Evolutionary conservation across 1,140 invertebrate species (phyloP).

Genomic region (Panagrolaimus sp.): DNA sequence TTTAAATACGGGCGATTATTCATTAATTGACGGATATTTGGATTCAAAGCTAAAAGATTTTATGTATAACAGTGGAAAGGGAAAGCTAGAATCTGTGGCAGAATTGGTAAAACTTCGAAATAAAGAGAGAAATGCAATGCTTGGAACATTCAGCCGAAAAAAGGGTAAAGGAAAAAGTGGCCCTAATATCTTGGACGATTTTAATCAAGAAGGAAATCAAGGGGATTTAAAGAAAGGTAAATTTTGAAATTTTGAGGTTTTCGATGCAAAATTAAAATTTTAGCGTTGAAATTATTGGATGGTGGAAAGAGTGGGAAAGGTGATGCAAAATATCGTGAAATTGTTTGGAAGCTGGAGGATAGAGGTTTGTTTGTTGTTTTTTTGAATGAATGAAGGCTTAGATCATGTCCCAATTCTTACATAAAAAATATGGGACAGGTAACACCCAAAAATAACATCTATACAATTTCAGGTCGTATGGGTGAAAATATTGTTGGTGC

Average conservation of each 20-base stretch:
- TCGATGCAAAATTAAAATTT: background rate
- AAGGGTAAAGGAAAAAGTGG: conserved; percentile 58
- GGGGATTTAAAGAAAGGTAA: conserved; percentile 57
- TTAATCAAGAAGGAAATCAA: conserved; percentile 56
- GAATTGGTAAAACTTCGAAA: conserved; percentile 54
- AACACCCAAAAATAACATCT: too few species aligned
- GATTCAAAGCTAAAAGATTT: conserved; percentile 43
- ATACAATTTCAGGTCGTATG: conserved; percentile 70
- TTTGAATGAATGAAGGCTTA: background rate
- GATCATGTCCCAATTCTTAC: too few species aligned
- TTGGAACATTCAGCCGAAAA: conserved; percentile 54
- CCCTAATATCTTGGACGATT: conserved; percentile 57
- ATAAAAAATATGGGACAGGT: too few species aligned
- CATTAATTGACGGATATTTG: conserved; percentile 48
- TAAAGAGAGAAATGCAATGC: conserved; percentile 53
- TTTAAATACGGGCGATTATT: conserved; percentile 49
- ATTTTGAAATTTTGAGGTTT: background rate
- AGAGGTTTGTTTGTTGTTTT: conserved; percentile 62
- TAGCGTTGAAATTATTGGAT: conserved; percentile 52
- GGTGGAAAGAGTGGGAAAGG: conserved; percentile 62
- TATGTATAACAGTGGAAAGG: conserved; percentile 56
- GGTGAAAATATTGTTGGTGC: conserved; percentile 89
- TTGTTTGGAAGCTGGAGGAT: conserved; percentile 86
- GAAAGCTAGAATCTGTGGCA: conserved; percentile 53
- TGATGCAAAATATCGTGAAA: conserved; percentile 69